These are phyloP conservation scores for Micropoecilia bifurca DNA, from an alignment of 2,797 vertebrate species.

Conservation along the genomic window DNA sequence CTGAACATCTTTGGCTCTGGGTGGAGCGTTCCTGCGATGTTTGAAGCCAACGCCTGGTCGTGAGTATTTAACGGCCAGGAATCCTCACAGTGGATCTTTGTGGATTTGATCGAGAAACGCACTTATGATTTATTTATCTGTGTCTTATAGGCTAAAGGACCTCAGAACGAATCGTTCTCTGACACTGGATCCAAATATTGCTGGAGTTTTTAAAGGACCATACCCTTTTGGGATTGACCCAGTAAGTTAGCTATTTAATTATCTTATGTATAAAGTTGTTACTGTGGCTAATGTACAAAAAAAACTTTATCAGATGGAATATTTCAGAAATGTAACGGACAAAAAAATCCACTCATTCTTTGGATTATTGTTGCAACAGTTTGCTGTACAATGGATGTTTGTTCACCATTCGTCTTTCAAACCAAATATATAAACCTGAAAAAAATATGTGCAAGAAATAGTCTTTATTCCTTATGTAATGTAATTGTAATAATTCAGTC, in stretches of 20 bases:
- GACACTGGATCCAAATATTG: slow-evolving; percentile 87
- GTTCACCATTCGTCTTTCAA: neutral
- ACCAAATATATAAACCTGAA: neutral
- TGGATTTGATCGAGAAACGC: neutral
- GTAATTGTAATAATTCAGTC: neutral
- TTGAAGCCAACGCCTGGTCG: slow-evolving; percentile 78
- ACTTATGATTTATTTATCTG: slow-evolving; percentile 18
- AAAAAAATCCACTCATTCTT: neutral
- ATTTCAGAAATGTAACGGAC: neutral
- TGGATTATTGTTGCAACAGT: neutral
- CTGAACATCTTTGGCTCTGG: slow-evolving; percentile 93
- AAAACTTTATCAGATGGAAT: neutral
- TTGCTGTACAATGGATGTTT: neutral
- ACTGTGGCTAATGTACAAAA: neutral
- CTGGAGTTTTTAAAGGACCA: slow-evolving; percentile 89
- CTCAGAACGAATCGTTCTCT: slow-evolving; percentile 63
- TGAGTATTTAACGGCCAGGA: slow-evolving; percentile 70
- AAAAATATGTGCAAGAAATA: too few species aligned
- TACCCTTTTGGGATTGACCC: slow-evolving; percentile 98
- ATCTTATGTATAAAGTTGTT: neutral
- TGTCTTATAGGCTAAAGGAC: slow-evolving; percentile 34
- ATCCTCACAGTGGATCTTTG: neutral
- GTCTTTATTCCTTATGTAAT: neutral
- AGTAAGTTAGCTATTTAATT: slow-evolving; percentile 77
- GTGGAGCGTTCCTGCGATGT: slow-evolving; percentile 92